phyloP scores from a whole-genome alignment of 1,140 invertebrate species.

The Tetraneura akinire region DNA sequence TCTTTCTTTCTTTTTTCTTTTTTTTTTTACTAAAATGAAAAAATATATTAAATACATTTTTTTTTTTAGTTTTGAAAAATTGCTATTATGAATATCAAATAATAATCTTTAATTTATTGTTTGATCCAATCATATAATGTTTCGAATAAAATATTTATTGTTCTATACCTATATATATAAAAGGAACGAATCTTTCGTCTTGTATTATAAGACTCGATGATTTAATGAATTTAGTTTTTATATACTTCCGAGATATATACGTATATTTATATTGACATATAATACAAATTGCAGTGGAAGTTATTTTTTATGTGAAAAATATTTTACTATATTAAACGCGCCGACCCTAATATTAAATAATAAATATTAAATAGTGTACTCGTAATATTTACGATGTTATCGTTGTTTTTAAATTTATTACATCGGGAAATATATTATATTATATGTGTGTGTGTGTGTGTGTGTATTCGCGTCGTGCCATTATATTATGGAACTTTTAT shows the following conservation, averaged over 20 bases:
- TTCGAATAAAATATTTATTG: neutral
- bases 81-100: neutral
- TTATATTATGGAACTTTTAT: neutral
- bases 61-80: slow-evolving; percentile 2
- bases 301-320: neutral
- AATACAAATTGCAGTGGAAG: neutral
- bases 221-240: neutral
- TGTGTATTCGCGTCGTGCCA: neutral
- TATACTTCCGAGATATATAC: neutral
- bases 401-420: neutral
- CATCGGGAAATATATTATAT: neutral
- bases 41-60: too few species aligned
- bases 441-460: too few species aligned
- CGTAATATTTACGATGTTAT: neutral
- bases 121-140: neutral
- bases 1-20: too few species aligned
- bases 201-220: too few species aligned
- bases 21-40: slow-evolving; percentile 4
- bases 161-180: neutral
- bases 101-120: neutral
- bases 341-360: neutral
- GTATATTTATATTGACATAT: neutral
- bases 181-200: too few species aligned
- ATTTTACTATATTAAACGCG: neutral
- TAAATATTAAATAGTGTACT: slow-evolving; percentile 11